Evolutionary conservation across 2,113 vertebrate species (phyloP).

Genomic region (Ammodytes marinus): DNA sequence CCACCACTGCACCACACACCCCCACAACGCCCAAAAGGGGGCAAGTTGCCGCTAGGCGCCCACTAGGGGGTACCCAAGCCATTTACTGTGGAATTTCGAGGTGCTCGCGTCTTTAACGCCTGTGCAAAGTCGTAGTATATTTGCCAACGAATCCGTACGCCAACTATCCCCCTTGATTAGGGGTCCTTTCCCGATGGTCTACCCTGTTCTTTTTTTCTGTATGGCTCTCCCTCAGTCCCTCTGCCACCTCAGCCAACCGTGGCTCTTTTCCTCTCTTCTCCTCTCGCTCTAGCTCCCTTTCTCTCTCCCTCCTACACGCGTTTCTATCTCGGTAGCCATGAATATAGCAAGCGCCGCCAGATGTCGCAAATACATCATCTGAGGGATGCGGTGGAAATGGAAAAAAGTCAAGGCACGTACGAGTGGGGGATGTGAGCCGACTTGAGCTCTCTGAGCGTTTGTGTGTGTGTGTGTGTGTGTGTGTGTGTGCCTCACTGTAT

Average conservation of each 20-base stretch:
- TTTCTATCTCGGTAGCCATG: slow-evolving; percentile 71
- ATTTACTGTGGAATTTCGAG: slow-evolving; percentile 89
- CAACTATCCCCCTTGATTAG: slow-evolving; percentile 57
- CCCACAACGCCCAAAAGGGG: slow-evolving; percentile 75
- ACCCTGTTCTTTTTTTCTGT: slow-evolving; percentile 36
- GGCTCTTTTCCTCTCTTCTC: slow-evolving; percentile 37
- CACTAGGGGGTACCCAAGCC: slow-evolving; percentile 96
- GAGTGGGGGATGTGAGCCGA: slow-evolving; percentile 84
- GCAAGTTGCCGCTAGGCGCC: slow-evolving; percentile 91
- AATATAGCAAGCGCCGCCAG: slow-evolving; percentile 93
- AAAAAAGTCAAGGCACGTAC: slow-evolving; percentile 87
- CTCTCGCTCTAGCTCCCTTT: slow-evolving; percentile 14
- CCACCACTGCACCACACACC: slow-evolving; percentile 78
- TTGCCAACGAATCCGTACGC: slow-evolving; percentile 49
- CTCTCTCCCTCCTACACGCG: slow-evolving; percentile 51
- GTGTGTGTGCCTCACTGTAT: slow-evolving; percentile 57
- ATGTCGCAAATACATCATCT: slow-evolving; percentile 99
- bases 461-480: slow-evolving; percentile 62
- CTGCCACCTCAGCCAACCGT: slow-evolving; percentile 50
- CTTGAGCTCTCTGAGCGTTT: slow-evolving; percentile 72
- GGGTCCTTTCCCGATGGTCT: slow-evolving; percentile 46
- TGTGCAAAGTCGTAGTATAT: slow-evolving; percentile 72
- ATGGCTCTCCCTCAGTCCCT: slow-evolving; percentile 40
- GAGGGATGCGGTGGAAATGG: slow-evolving; percentile 88
- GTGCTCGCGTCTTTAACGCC: slow-evolving; percentile 81